These are phyloP conservation scores for Solenopsis invicta DNA, from an alignment of 1,140 invertebrate species.

Conservation along the genomic window DNA sequence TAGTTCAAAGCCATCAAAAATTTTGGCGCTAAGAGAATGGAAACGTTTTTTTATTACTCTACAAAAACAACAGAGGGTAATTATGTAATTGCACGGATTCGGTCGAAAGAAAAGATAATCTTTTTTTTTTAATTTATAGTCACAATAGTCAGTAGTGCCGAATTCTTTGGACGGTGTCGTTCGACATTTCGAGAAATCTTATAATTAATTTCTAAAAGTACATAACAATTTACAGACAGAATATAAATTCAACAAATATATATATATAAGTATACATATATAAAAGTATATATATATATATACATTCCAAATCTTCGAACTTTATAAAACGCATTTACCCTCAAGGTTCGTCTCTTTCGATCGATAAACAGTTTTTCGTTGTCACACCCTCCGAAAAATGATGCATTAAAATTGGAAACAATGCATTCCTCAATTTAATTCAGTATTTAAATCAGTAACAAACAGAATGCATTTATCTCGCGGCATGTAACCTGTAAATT, in stretches of 20 bases:
- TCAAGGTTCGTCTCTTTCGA: slow-evolving; percentile 29
- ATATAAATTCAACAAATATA: slow-evolving; percentile 49
- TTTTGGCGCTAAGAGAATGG: neutral
- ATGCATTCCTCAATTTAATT: neutral
- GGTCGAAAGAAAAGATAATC: neutral
- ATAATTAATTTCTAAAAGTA: slow-evolving; percentile 43
- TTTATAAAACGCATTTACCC: slow-evolving; percentile 16
- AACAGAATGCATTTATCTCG: neutral
- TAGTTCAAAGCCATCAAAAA: slow-evolving; percentile 21
- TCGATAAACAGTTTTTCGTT: slow-evolving; percentile 36
- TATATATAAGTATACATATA: slow-evolving; percentile 45
- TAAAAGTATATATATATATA: slow-evolving; percentile 28
- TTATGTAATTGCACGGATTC: neutral
- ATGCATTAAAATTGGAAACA: slow-evolving; percentile 14
- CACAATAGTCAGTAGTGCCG: neutral
- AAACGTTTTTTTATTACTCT: neutral
- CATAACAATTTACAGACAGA: slow-evolving; percentile 39
- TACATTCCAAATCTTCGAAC: neutral
- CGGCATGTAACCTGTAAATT: neutral
- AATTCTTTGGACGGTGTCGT: slow-evolving; percentile 55
- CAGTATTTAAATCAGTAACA: neutral
- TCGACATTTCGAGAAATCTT: slow-evolving; percentile 38
- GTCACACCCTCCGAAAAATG: slow-evolving; percentile 30
- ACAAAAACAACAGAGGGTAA: neutral
- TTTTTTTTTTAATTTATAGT: neutral